A percentile compares a stretch with the other conserved stretches of the same genome.
Evolutionary conservation across 2,888 invertebrate genomes (phyloP).

Genomic region (Rhodophaea formosa): DNA sequence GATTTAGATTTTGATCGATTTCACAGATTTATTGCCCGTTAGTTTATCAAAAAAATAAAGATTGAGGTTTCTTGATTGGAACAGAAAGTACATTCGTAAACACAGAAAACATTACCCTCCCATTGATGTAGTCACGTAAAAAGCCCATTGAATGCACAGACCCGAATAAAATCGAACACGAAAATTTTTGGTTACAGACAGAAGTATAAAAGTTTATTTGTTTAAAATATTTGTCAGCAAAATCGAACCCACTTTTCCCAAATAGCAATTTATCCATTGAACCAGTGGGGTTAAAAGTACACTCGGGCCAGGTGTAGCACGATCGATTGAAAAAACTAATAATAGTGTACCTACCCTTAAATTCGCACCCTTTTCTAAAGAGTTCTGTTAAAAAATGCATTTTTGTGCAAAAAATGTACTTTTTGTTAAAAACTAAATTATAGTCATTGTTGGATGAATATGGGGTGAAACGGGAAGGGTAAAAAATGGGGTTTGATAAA

Average conservation of each 20-base stretch:
- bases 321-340: not conserved
- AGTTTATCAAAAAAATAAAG: too few species aligned
- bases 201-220: too few species aligned
- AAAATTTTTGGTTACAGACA: too few species aligned
- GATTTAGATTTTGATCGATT: too few species aligned
- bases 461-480: not conserved
- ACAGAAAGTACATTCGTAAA: too few species aligned
- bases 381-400: not conserved
- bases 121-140: too few species aligned
- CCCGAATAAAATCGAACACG: too few species aligned
- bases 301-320: not conserved
- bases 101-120: too few species aligned
- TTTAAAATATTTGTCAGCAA: not conserved
- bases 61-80: too few species aligned
- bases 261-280: not conserved
- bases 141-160: too few species aligned
- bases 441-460: not conserved
- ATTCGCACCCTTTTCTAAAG: conserved; percentile 1
- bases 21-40: too few species aligned
- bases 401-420: conserved; percentile 6
- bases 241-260: not conserved
- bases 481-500: not conserved
- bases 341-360: not conserved
- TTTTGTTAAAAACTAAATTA: not conserved
- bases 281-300: not conserved